A percentile compares a stretch with the other conserved stretches of the same genome.
Conservation (phyloP, 2,113 vertebrate species). For the Dendrocopos noguchii region DNA sequence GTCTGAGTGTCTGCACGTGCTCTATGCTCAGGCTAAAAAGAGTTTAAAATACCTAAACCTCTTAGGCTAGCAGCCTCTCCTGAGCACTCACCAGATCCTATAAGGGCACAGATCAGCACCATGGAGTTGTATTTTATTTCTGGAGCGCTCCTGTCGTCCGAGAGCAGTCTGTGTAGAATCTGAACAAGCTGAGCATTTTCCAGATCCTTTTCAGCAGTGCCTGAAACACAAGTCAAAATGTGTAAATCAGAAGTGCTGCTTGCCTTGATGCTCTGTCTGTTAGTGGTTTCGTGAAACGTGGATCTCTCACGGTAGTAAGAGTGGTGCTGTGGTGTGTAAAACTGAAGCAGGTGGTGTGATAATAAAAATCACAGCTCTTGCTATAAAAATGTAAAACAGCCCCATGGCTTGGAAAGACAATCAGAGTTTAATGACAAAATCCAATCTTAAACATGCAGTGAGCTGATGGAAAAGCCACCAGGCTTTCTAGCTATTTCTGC, state of each 20-base stretch:
- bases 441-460: background rate
- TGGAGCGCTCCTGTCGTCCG: slow-evolving; percentile 93
- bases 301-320: background rate
- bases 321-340: background rate
- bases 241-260: background rate
- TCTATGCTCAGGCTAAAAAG: background rate
- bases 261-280: background rate
- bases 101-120: slow-evolving; percentile 94
- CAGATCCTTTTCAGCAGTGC: slow-evolving; percentile 92
- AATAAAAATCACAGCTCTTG: background rate
- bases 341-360: background rate
- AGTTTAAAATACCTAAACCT: background rate
- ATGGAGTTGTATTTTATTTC: slow-evolving; percentile 99
- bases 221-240: slow-evolving; percentile 74
- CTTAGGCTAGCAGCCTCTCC: background rate
- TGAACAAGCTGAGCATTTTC: slow-evolving; percentile 89
- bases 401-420: background rate
- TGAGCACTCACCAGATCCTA: slow-evolving; percentile 88
- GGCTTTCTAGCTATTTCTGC: background rate
- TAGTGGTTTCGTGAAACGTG: background rate
- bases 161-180: slow-evolving; percentile 93
- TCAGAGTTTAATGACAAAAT: background rate
- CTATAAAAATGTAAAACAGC: background rate
- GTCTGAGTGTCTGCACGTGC: background rate
- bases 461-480: background rate